Evolutionary conservation across 2,888 invertebrate genomes (phyloP).

Genomic region (Panzeria rudis): DNA sequence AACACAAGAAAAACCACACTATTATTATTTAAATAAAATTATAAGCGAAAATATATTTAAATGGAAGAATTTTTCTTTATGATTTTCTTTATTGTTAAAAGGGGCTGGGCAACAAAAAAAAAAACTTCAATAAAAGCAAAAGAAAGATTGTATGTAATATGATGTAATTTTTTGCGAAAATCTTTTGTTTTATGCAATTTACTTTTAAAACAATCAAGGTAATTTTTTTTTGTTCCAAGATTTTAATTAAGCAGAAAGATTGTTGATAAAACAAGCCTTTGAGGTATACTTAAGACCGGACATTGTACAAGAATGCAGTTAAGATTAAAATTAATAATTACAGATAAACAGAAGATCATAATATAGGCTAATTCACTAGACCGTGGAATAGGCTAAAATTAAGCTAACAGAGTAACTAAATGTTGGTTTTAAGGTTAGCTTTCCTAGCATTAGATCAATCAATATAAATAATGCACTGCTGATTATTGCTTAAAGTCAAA

Average conservation of each 20-base stretch:
- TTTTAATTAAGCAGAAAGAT: constrained; percentile 4
- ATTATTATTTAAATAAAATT: constrained; percentile 13
- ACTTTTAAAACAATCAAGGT: background rate
- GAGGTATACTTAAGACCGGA: background rate
- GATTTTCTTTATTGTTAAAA: background rate
- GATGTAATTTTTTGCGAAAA: constrained; percentile 1
- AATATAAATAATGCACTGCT: too few relatives aligned
- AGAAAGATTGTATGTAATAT: background rate
- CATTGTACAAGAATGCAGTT: background rate
- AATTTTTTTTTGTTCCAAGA: constrained; percentile 13
- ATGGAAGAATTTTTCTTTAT: background rate
- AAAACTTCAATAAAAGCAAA: background rate
- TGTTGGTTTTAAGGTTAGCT: too few relatives aligned
- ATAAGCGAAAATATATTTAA: background rate
- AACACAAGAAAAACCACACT: constrained; percentile 1
- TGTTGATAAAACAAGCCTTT: background rate
- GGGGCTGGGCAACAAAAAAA: background rate
- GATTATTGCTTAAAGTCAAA: too few relatives aligned
- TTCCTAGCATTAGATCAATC: too few relatives aligned
- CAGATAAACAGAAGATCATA: too few relatives aligned
- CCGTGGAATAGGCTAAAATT: too few relatives aligned
- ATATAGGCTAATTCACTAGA: too few relatives aligned
- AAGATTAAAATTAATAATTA: too few relatives aligned
- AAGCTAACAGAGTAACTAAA: too few relatives aligned
- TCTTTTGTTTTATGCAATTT: background rate